Evolutionary conservation across 2,888 invertebrate genomes (phyloP).

Genomic region (Megaustenia siamemsis): DNA sequence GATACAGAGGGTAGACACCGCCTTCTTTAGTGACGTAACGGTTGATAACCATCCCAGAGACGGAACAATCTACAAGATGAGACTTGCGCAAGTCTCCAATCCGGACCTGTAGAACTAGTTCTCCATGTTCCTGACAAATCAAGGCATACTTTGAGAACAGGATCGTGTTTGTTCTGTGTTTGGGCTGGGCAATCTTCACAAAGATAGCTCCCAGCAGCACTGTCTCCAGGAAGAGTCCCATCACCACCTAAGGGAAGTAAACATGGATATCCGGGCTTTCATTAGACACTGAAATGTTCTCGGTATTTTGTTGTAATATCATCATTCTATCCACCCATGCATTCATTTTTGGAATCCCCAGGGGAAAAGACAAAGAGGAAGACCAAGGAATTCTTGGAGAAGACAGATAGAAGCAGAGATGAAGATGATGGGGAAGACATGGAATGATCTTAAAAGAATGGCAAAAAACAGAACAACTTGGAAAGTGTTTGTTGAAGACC

Average conservation of each 20-base stretch:
- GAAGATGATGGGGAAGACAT: too few relatives aligned
- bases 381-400: too few relatives aligned
- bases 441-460: too few relatives aligned
- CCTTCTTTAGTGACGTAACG: conserved; percentile 95
- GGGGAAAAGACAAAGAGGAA: too few relatives aligned
- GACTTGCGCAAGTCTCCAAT: conserved; percentile 80
- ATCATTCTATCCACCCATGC: too few relatives aligned
- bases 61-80: conserved; percentile 88
- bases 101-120: conserved; percentile 61
- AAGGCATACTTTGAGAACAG: conserved; percentile 46
- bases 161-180: conserved; percentile 77
- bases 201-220: conserved; percentile 90
- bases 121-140: conserved; percentile 54
- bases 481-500: too few relatives aligned
- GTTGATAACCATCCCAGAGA: conserved; percentile 94
- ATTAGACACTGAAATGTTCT: too few relatives aligned
- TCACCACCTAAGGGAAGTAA: conserved; percentile 82
- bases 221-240: conserved; percentile 88
- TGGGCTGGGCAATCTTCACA: conserved; percentile 95
- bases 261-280: too few relatives aligned
- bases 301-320: too few relatives aligned
- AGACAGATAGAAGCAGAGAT: too few relatives aligned
- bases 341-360: too few relatives aligned
- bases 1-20: conserved; percentile 94
- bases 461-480: too few relatives aligned